Evolutionary conservation across 1,140 invertebrate genomes (phyloP).

Genomic region (Lucilia cuprina): DNA sequence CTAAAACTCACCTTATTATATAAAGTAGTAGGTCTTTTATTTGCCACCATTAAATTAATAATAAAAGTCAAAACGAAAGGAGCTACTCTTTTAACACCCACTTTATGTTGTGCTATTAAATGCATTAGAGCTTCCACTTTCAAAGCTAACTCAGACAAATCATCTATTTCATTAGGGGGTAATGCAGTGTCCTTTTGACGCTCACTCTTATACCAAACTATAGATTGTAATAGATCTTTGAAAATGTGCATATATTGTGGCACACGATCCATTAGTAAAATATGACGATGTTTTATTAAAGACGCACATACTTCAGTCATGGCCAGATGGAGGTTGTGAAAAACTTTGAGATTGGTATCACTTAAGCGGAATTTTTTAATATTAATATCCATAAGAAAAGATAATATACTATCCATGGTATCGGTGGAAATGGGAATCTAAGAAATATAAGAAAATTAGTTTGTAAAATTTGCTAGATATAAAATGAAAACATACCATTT

Average conservation of each 20-base stretch:
- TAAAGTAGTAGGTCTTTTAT: conserved; percentile 54
- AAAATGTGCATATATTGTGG: conserved; percentile 52
- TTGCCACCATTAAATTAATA: conserved; percentile 56
- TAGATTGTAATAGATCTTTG: conserved; percentile 54
- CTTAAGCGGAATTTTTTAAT: conserved; percentile 46
- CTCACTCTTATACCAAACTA: conserved; percentile 56
- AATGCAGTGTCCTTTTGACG: conserved; percentile 50
- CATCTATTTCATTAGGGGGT: conserved; percentile 49
- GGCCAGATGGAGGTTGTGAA: conserved; percentile 43
- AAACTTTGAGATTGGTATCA: conserved; percentile 46
- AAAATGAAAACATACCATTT: conserved; percentile 41
- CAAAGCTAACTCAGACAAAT: conserved; percentile 50
- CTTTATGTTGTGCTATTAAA: conserved; percentile 44
- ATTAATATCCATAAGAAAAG: conserved; percentile 51
- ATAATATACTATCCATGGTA: conserved; percentile 51
- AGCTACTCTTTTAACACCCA: conserved; percentile 56
- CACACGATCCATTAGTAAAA: conserved; percentile 52
- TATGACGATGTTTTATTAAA: conserved; percentile 49
- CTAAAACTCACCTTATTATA: conserved; percentile 48
- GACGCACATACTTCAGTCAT: conserved; percentile 47
- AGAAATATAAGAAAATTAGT: not conserved
- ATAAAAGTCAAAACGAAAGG: conserved; percentile 57
- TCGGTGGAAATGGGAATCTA: conserved; percentile 49
- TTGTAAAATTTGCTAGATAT: not conserved
- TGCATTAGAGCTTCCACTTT: conserved; percentile 55